Evolutionary conservation across 2,113 vertebrate species (phyloP), one percentile per base, ranked within the genome.

Genomic region (Myiopsitta monachus): DNA sequence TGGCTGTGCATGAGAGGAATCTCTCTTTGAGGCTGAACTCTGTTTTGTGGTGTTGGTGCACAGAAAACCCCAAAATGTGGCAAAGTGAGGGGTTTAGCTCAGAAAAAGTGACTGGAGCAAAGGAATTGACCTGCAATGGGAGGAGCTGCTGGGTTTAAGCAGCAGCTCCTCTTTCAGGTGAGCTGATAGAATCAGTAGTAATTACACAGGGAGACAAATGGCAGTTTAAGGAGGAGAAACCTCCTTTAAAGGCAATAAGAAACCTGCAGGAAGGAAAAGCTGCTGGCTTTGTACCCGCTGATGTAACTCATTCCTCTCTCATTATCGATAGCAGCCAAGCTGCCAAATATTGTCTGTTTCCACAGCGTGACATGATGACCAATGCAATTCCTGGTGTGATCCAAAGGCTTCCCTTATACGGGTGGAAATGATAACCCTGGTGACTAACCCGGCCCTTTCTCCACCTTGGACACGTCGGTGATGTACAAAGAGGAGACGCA

Each of bases 1-100:
- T 0, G 31, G 38, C 26, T 0, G 2, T 0, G 11, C 3, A 1
- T 3, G 39, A 64, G 41, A 78, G 33, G 46, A 46, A 16, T 23
- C 55, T 2, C 6, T 10, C 6, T 36, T 11, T 0, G 23, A 8
- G 63, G 16, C 43, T 3, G n/a, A 23, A 0, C 19, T 31, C 62
- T 9, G 7, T 0, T 36, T 8, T 1, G 43, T 8, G 18, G 46
- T 26, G 23, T 36, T 27, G 54, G 10, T 1, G 5, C 15, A 31
- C 21, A 2, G 6, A 31, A 83, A 87, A 15, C 3, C 15, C 54
- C 39, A 23, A 54, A 5, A 49, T 1, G 55, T 3, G 30, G 18
- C 18, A 13, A 55, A 49, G 38, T 2, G 31, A 63, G 57, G 5
- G 0, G 38, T 67, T 46, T 36, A 14, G 6, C 27, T 9, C 39